phyloP scores from a whole-genome alignment of 2,888 invertebrate genomes.

The Axea sp. region DNA sequence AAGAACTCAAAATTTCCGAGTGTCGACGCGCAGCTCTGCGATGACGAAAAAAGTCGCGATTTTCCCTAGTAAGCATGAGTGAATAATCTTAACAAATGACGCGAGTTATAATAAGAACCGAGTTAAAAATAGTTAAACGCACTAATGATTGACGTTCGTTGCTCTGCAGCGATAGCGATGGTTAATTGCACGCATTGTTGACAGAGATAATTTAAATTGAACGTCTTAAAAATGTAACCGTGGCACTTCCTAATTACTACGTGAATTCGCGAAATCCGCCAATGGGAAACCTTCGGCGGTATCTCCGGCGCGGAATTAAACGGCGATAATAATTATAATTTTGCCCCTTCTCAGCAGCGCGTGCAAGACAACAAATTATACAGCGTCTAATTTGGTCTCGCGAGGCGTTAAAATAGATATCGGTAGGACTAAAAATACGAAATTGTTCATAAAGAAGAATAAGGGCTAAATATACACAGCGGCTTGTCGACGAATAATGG shows the following conservation, averaged over 20 bases:
- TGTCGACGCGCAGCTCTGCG: neutral
- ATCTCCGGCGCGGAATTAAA: too few relatives aligned
- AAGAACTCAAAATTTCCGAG: neutral
- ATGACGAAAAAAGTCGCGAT: constrained; percentile 1
- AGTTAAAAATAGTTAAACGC: constrained; percentile 42
- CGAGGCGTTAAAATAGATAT: constrained; percentile 31
- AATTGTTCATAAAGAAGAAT: constrained; percentile 43
- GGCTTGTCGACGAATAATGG: constrained; percentile 7
- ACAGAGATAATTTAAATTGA: constrained; percentile 43
- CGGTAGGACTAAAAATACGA: constrained; percentile 30
- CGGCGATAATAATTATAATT: too few relatives aligned
- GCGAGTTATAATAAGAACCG: constrained; percentile 28
- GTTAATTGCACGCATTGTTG: constrained; percentile 48
- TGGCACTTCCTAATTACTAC: constrained; percentile 38
- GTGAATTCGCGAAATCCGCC: constrained; percentile 13
- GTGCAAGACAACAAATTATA: constrained; percentile 23
- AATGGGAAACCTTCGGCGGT: too few relatives aligned
- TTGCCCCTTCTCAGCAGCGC: too few relatives aligned
- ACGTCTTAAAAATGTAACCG: constrained; percentile 18
- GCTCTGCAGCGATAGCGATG: constrained; percentile 15
- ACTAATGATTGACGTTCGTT: constrained; percentile 52
- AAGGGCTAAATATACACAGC: constrained; percentile 33
- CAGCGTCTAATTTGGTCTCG: constrained; percentile 38
- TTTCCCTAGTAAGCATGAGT: constrained; percentile 9
- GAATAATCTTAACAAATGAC: constrained; percentile 42